These are phyloP conservation scores for Brachionus rotundiformis DNA, from an alignment of 1,140 invertebrate species.

Conservation along the genomic window DNA sequence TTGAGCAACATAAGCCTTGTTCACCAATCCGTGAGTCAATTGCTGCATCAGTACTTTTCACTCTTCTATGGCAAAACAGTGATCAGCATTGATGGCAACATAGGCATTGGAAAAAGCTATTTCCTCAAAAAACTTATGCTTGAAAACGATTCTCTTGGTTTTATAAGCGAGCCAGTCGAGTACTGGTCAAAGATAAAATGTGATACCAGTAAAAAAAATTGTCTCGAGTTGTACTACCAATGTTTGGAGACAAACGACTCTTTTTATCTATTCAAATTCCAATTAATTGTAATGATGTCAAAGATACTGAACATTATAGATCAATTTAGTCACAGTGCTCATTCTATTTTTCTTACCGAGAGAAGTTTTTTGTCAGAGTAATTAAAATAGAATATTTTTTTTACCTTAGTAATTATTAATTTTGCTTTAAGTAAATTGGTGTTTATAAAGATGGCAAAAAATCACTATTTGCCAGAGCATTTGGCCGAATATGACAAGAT, in stretches of 20 bases:
- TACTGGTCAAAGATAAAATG: conserved; percentile 41
- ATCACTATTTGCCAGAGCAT: neutral
- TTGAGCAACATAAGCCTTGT: neutral
- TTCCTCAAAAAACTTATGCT: conserved; percentile 9
- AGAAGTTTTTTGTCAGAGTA: conserved; percentile 32
- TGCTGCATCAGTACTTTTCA: neutral
- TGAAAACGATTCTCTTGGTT: neutral
- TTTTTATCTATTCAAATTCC: conserved; percentile 31
- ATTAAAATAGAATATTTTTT: neutral
- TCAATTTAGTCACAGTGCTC: neutral
- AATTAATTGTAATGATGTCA: neutral
- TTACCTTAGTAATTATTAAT: neutral
- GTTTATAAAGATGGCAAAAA: neutral
- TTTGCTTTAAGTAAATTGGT: conserved; percentile 17
- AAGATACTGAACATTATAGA: conserved; percentile 2
- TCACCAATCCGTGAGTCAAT: neutral
- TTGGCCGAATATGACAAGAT: neutral
- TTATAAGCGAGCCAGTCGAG: conserved; percentile 20
- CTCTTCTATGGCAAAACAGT: neutral
- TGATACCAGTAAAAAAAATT: neutral
- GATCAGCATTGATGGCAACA: conserved; percentile 1
- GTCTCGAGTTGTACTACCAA: conserved; percentile 9
- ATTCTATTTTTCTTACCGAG: neutral
- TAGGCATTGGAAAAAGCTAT: neutral
- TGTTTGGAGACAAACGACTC: neutral